Evolutionary conservation across 2,113 vertebrate genomes (phyloP), one percentile per base, ranked within the genome.

Genomic region (Indicator indicator): DNA sequence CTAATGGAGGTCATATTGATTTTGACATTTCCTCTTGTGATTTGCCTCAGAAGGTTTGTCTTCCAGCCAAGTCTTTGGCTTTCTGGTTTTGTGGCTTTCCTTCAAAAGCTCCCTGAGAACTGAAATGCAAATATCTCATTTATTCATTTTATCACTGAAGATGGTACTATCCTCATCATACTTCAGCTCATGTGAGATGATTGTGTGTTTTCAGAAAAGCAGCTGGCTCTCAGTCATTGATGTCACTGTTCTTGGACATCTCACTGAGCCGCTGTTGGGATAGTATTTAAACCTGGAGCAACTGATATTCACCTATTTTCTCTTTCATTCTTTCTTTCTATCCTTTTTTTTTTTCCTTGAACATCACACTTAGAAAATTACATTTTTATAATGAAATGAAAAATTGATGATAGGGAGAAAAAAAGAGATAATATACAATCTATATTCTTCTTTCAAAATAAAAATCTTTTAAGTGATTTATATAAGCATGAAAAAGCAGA

Each of bases 371-470:
- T 46, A n/a, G 16, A 60, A 82, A 93, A 88, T 84, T 3, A 74
- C 59, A 77, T 83, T 89, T 90, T 90, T 90, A 69, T 87, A 19
- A 32, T 60, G 26, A 90, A 86, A 94, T 64, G 59, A 91, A 93
- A 91, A 93, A 42, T 21, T 65, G 6, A 84, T 71, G 54, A 42
- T 48, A 36, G 11, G 40, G 27, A 83, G 16, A 71, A 83, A 73
- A 73, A 72, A 91, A 6, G 10, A 62, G 18, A n/a, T 30, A 4
- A 6, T 55, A 38, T 36, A 20, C 38, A 88, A 64, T 71, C 13
- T 28, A n/a, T 80, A 48, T 74, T 73, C 46, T 76, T 20, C 19
- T 83, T 84, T 77, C 48, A 81, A 77, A 80, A 46, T 18, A 18
- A 76, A 86, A 86, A 40, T 58, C 21, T 68, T 86, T 42, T 36